Percentiles rank a stretch among this genome's conserved stretches.
These are phyloP conservation scores for Piaya cayana DNA, from an alignment of 2,113 vertebrate genomes.

Conservation along the genomic window DNA sequence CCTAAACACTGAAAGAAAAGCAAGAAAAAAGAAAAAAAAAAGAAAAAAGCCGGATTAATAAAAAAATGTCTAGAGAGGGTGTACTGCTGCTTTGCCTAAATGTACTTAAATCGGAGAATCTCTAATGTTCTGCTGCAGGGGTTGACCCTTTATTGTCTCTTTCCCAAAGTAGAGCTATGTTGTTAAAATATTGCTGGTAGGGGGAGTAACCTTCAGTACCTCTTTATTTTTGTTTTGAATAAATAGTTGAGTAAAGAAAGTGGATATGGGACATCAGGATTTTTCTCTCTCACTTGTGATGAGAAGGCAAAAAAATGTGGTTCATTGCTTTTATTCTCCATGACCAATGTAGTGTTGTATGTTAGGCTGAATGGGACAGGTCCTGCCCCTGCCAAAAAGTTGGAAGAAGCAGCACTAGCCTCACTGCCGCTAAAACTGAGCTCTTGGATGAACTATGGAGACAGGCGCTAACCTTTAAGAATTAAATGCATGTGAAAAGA, in stretches of 20 bases:
- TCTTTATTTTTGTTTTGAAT: background rate
- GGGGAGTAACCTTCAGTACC: background rate
- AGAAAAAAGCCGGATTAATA: background rate
- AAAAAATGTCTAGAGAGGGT: background rate
- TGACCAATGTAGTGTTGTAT: fast-evolving
- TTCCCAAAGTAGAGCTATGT: background rate
- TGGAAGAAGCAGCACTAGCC: background rate
- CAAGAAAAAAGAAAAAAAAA: background rate
- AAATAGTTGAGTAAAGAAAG: background rate
- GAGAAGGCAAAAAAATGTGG: background rate
- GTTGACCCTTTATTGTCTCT: background rate
- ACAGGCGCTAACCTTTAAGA: fast-evolving
- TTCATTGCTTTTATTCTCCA: background rate
- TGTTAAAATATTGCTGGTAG: background rate
- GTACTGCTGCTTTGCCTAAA: background rate
- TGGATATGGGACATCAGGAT: background rate
- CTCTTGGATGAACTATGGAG: fast-evolving
- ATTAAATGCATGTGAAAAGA: background rate
- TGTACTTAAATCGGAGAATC: background rate
- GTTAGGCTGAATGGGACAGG: background rate
- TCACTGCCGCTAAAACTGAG: too few relatives aligned
- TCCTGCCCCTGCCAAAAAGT: background rate
- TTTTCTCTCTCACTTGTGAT: background rate
- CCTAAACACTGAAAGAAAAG: background rate
- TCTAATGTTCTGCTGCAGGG: background rate